A percentile compares a stretch with the other conserved stretches of the same genome.
phyloP scores from a whole-genome alignment of 2,888 invertebrate genomes.

The Drosophila borealis region DNA sequence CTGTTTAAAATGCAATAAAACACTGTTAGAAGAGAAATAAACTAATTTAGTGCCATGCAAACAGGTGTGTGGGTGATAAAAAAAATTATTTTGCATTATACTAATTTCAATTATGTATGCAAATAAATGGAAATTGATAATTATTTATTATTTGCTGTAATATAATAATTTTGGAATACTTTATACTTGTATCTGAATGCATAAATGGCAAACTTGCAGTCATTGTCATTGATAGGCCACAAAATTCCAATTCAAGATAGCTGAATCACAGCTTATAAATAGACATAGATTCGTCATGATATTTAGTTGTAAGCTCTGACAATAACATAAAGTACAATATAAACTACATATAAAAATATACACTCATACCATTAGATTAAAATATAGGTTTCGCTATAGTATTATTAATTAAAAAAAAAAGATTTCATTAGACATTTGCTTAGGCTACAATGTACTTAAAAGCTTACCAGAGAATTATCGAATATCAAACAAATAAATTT shows the following conservation, averaged over 20 bases:
- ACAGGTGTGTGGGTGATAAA: neutral
- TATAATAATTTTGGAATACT: neutral
- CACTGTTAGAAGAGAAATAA: neutral
- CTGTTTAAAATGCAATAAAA: conserved; percentile 8
- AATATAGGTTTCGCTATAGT: too few relatives aligned
- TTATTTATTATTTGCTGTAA: neutral
- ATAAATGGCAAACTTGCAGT: neutral
- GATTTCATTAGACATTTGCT: too few relatives aligned
- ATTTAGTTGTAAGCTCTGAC: neutral
- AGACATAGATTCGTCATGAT: neutral
- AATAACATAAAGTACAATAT: too few relatives aligned
- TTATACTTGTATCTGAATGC: too few relatives aligned
- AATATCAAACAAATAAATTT: too few relatives aligned
- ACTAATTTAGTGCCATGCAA: neutral
- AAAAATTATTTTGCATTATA: neutral
- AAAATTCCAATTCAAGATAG: neutral
- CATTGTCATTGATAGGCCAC: neutral
- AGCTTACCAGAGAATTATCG: too few relatives aligned
- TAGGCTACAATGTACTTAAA: too few relatives aligned
- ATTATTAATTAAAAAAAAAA: too few relatives aligned
- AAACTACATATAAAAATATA: too few relatives aligned
- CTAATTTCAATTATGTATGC: neutral
- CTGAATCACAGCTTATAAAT: neutral
- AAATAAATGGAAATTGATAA: neutral
- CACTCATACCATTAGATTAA: too few relatives aligned